Evolutionary conservation across 2,797 vertebrate genomes (phyloP).

Genomic region (Sebastes matsubarae): DNA sequence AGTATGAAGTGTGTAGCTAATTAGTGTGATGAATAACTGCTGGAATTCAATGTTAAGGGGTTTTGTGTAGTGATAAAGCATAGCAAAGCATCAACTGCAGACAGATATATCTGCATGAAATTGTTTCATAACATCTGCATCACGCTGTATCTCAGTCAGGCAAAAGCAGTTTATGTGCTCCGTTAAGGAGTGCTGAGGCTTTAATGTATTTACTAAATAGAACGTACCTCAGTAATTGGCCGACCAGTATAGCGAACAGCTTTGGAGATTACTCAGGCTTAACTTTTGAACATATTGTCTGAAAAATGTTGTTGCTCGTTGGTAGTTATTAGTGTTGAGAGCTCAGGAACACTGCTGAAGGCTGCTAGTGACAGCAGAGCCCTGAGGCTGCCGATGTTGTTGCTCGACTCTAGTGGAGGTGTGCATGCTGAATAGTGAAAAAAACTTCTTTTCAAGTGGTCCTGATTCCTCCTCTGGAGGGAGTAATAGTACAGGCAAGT

Average conservation of each 20-base stretch:
- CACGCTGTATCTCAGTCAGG: neutral
- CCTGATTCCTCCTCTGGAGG: conserved; percentile 40
- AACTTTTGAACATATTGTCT: neutral
- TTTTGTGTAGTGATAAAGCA: conserved; percentile 11
- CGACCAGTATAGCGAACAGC: neutral
- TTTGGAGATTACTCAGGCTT: neutral
- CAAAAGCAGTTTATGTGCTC: neutral
- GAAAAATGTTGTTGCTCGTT: neutral
- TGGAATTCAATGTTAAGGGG: conserved; percentile 1
- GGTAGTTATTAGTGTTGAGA: neutral
- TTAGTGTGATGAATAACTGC: conserved; percentile 33
- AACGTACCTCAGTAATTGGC: neutral
- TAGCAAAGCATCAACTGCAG: neutral
- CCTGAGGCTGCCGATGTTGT: neutral
- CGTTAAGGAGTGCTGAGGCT: neutral
- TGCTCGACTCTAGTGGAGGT: conserved; percentile 15
- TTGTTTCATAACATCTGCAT: conserved; percentile 3
- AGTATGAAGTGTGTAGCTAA: conserved; percentile 30
- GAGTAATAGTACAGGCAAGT: conserved; percentile 33
- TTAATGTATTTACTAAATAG: neutral
- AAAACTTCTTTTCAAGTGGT: conserved; percentile 29
- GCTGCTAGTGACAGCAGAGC: conserved; percentile 22
- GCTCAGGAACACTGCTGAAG: conserved; percentile 14
- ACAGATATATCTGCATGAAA: conserved; percentile 7
- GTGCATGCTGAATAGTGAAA: conserved; percentile 24